Percentiles rank a stretch among this genome's conserved stretches.
phyloP scores from a whole-genome alignment of 2,113 vertebrate genomes.

The Myotis davidii region DNA sequence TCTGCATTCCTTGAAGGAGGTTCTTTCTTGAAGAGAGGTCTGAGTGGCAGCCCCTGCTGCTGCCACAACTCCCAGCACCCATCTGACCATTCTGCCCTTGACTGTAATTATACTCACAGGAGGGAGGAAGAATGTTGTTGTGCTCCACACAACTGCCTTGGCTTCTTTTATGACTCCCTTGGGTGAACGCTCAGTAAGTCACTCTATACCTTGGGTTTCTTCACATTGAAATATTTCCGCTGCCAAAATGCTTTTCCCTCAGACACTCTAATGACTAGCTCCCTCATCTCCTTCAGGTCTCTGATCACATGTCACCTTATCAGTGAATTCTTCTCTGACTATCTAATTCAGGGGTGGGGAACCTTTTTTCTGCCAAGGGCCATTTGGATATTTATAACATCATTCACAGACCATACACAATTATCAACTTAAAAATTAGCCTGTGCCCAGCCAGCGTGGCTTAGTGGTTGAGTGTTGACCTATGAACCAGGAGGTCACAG shows the following conservation, averaged over 20 bases:
- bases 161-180: background rate
- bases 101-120: background rate
- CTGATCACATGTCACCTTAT: background rate
- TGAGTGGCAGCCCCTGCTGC: background rate
- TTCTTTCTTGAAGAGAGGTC: background rate
- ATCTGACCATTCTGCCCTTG: background rate
- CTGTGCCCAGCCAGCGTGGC: no score
- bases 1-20: background rate
- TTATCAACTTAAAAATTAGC: no score
- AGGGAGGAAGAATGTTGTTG: background rate
- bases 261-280: background rate
- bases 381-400: no score
- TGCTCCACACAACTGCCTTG: background rate
- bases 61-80: background rate
- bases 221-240: background rate
- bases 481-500: no score
- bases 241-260: background rate
- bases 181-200: background rate
- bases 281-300: background rate
- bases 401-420: no score
- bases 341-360: no score
- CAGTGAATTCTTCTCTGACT: no score
- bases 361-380: no score
- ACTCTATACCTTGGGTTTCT: background rate
- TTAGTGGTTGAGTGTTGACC: no score